Base-by-base conservation (phyloP, 2,113 vertebrate species). In the Ornithorhynchus anatinus region DNA sequence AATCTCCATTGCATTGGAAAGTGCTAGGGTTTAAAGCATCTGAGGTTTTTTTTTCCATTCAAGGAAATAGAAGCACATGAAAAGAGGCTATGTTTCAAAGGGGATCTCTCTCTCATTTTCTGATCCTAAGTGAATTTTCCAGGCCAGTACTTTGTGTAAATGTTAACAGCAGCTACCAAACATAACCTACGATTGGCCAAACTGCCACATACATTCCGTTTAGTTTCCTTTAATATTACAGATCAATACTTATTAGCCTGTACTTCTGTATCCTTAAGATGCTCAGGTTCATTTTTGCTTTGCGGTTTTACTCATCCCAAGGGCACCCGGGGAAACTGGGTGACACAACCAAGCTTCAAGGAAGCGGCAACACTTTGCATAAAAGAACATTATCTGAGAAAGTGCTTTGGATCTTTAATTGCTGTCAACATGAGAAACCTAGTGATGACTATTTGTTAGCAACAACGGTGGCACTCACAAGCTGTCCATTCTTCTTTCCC, bases 211-310 rank as follows among this genome's bases (percentile, higher is more conserved):
- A n/a, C n/a, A n/a, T n/a, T n/a, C n/a, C n/a, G n/a, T n/a, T n/a
- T n/a, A n/a, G n/a, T 69, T 36, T 63, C 54, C 37, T 61, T 37
- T 45, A 48, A 22, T 4, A 33, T 40, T 59, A 38, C 60, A 16
- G 33, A 42, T 52, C 32, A 45, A 54, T 59, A 61, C 76, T 64
- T 71, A 43, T 62, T 80, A 66, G 15, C 19, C 38, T 86, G 74
- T 61, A 42, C 44, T 40, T 57, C 81, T 68, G 33, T 32, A 75
- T 22, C 23, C 44, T 32, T 75, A 47, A 77, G 43, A 47, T 64
- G 62, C 20, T n/a, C 72, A 86, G 71, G 80, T 66, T 75, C 57
- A 79, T n/a, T 83, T 78, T 66, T 73, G 53, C 74, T 79, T 58
- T 36, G 33, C 68, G 20, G 19, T 66, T 75, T 62, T 61, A 61